Evolutionary conservation across 1,140 invertebrate species (phyloP).

Genomic region (Euura saliciscinereae): DNA sequence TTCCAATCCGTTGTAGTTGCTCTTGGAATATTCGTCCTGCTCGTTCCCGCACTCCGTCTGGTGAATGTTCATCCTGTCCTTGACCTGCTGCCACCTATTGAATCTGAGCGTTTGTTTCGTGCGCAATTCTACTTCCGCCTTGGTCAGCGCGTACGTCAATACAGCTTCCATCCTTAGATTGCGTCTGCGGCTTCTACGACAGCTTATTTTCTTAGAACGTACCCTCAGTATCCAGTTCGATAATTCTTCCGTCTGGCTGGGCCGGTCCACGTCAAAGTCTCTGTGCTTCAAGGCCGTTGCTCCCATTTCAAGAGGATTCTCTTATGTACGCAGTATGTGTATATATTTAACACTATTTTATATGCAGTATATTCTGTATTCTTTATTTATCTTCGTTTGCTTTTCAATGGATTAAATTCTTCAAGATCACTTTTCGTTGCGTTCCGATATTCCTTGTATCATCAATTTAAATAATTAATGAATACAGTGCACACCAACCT

Average conservation of each 20-base stretch:
- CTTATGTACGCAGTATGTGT: too few relatives aligned
- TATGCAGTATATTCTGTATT: too few relatives aligned
- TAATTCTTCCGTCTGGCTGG: slow-evolving; percentile 45
- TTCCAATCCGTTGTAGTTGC: background rate
- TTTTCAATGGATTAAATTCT: too few relatives aligned
- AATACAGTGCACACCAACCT: slow-evolving; percentile 46
- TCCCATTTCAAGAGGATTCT: slow-evolving; percentile 28
- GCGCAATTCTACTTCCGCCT: slow-evolving; percentile 53
- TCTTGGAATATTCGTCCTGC: background rate
- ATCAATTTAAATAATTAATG: slow-evolving; percentile 23
- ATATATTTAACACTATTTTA: too few relatives aligned
- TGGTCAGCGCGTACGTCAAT: slow-evolving; percentile 46
- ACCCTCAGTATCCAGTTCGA: slow-evolving; percentile 56
- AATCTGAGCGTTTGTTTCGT: slow-evolving; percentile 51
- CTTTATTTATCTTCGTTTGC: background rate
- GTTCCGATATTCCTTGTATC: too few relatives aligned
- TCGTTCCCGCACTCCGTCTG: slow-evolving; percentile 15
- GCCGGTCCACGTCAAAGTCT: slow-evolving; percentile 33
- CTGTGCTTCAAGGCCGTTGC: slow-evolving; percentile 22
- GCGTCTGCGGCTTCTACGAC: slow-evolving; percentile 45
- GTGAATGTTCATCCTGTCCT: slow-evolving; percentile 36
- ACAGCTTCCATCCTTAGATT: slow-evolving; percentile 58
- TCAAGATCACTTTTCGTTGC: too few relatives aligned
- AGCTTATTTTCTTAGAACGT: slow-evolving; percentile 53
- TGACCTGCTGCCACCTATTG: slow-evolving; percentile 51